These are phyloP conservation scores for Aldrovandia affinis DNA, from an alignment of 2,797 vertebrate genomes.

Conservation along the genomic window DNA sequence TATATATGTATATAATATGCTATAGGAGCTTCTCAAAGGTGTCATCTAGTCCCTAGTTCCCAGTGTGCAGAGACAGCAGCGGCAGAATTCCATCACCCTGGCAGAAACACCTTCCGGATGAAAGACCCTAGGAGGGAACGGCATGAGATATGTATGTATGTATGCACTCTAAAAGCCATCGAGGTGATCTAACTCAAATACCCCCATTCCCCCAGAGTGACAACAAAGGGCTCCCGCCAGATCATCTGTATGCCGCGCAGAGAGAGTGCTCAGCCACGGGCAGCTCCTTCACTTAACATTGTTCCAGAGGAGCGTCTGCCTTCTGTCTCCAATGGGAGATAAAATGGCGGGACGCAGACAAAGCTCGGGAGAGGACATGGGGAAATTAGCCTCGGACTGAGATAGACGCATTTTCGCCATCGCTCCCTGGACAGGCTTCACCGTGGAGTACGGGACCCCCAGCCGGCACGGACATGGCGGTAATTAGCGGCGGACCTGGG, in stretches of 20 bases:
- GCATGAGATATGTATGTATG: constrained; percentile 53
- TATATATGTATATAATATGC: background rate
- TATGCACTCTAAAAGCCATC: constrained; percentile 69
- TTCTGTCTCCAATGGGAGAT: constrained; percentile 32
- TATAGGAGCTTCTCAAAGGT: constrained; percentile 23
- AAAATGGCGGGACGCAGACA: constrained; percentile 8
- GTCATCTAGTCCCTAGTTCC: constrained; percentile 45
- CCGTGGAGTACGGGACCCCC: background rate
- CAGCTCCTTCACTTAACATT: constrained; percentile 15
- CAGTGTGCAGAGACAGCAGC: constrained; percentile 33
- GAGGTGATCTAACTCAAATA: constrained; percentile 74
- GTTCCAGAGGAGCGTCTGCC: constrained; percentile 26
- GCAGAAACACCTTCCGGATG: constrained; percentile 57
- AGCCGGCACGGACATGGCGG: background rate
- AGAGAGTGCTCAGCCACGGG: constrained; percentile 43
- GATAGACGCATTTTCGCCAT: constrained; percentile 24
- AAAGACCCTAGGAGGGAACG: constrained; percentile 63
- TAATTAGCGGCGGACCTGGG: constrained; percentile 22
- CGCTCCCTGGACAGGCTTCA: background rate
- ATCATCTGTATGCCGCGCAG: constrained; percentile 74
- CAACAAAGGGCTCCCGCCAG: constrained; percentile 71
- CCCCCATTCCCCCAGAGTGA: constrained; percentile 69
- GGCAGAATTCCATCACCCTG: constrained; percentile 47
- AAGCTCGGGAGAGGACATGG: background rate
- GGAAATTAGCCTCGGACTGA: constrained; percentile 29